These are phyloP conservation scores for Tyrophagus putrescentiae DNA, from an alignment of 1,140 invertebrate genomes.

Conservation along the genomic window DNA sequence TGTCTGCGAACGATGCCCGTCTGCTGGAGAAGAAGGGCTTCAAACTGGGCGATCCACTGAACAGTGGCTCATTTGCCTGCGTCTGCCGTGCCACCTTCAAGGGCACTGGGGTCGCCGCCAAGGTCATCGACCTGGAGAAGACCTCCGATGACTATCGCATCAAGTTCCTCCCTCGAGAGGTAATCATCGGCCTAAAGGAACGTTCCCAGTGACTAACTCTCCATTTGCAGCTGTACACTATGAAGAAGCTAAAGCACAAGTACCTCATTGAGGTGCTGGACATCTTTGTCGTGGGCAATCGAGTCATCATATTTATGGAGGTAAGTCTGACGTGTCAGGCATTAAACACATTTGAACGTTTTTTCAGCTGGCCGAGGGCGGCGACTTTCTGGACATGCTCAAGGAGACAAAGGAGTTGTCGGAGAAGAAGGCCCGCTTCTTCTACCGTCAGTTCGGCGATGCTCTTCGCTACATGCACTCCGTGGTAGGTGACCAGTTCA, in stretches of 20 bases:
- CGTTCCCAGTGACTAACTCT: too few relatives aligned
- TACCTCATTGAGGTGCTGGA: conserved; percentile 19
- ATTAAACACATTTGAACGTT: too few relatives aligned
- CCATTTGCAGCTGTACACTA: conserved; percentile 16
- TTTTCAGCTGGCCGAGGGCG: conserved; percentile 34
- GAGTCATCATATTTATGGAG: conserved; percentile 21
- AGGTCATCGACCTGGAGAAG: conserved; percentile 22
- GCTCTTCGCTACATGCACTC: conserved; percentile 16
- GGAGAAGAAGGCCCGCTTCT: conserved; percentile 2
- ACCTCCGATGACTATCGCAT: conserved; percentile 21
- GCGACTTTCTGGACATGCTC: conserved; percentile 9
- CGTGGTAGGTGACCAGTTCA: too few relatives aligned
- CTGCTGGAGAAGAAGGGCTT: conserved; percentile 33
- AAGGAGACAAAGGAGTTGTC: not conserved
- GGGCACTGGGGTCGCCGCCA: conserved; percentile 10
- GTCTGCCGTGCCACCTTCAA: conserved; percentile 16
- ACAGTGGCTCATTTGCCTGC: conserved; percentile 19
- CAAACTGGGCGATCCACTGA: conserved; percentile 30
- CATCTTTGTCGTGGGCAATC: conserved; percentile 14
- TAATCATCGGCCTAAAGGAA: too few relatives aligned
- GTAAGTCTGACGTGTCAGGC: too few relatives aligned
- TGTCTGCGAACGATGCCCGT: not conserved
- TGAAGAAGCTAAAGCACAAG: conserved; percentile 20
- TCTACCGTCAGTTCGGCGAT: conserved; percentile 20
- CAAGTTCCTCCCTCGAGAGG: conserved; percentile 24